phyloP scores from a whole-genome alignment of 2,888 invertebrate species.

The Ypsolopha scabrella region DNA sequence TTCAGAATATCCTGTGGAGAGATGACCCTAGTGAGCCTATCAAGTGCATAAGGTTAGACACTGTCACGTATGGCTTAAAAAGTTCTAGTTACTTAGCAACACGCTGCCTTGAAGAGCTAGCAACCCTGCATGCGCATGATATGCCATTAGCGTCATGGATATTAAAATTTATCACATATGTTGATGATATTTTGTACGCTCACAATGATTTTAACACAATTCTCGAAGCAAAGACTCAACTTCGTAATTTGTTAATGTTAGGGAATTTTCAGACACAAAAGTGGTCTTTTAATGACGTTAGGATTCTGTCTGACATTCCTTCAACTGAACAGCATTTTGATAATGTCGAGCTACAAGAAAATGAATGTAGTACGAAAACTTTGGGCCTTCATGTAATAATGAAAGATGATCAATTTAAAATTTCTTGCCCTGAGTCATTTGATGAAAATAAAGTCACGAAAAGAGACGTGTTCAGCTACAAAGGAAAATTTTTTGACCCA shows the following conservation, averaged over 20 bases:
- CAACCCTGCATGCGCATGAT: too few relatives aligned
- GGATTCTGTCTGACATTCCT: background rate
- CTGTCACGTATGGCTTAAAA: too few relatives aligned
- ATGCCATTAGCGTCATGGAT: too few relatives aligned
- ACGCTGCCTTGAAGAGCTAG: too few relatives aligned
- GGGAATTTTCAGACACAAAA: background rate
- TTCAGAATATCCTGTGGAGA: too few relatives aligned
- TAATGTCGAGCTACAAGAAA: slow-evolving; percentile 7
- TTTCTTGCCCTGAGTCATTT: slow-evolving; percentile 2
- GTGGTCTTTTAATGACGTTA: background rate
- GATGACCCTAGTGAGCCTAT: too few relatives aligned
- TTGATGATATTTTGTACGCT: too few relatives aligned
- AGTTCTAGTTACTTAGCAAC: too few relatives aligned
- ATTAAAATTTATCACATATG: too few relatives aligned
- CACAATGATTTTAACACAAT: too few relatives aligned
- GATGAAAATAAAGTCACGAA: background rate
- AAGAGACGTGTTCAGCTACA: slow-evolving; percentile 7
- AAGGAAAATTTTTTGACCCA: slow-evolving; percentile 10
- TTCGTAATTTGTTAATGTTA: background rate
- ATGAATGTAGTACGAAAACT: slow-evolving; percentile 2
- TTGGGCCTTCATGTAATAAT: background rate
- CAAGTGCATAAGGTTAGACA: too few relatives aligned
- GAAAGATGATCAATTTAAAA: background rate
- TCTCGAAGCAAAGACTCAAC: background rate
- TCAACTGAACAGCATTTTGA: slow-evolving; percentile 7